A percentile compares a stretch with the other conserved stretches of the same genome.
phyloP scores from a whole-genome alignment of 2,888 invertebrate species.

The Perithous albicinctus region DNA sequence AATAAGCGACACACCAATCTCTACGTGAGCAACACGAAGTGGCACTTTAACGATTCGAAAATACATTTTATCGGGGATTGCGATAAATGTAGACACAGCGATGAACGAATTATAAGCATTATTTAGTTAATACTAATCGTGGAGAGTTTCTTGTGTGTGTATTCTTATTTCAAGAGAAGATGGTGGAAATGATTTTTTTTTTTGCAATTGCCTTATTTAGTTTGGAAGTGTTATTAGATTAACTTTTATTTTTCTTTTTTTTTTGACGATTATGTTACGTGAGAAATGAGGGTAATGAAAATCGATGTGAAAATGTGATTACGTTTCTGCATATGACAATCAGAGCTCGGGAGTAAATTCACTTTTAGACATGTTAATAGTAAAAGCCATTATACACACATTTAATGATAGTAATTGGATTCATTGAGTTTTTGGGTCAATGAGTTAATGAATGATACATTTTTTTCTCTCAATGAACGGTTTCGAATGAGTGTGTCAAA shows the following conservation, averaged over 20 bases:
- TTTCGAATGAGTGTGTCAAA: no score
- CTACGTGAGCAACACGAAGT: neutral
- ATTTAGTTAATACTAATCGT: slow-evolving; percentile 7
- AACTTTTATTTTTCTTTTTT: no score
- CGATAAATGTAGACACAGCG: neutral
- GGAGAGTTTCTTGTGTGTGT: neutral
- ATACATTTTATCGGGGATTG: slow-evolving; percentile 1
- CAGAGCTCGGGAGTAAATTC: neutral
- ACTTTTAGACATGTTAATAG: neutral
- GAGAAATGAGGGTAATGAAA: neutral
- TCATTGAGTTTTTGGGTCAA: neutral
- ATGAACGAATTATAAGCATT: slow-evolving; percentile 6
- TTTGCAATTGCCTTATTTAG: no score
- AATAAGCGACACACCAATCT: neutral
- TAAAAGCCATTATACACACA: neutral
- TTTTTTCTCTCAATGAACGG: neutral
- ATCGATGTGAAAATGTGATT: neutral
- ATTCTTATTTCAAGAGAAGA: neutral
- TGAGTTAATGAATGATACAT: neutral
- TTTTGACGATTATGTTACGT: neutral
- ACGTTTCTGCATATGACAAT: neutral
- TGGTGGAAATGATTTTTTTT: slow-evolving; percentile 5
- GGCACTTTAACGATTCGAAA: slow-evolving; percentile 1
- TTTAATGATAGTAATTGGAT: neutral
- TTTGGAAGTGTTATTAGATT: neutral